Percentiles rank a stretch among this genome's conserved stretches.
Evolutionary conservation across 2,113 vertebrate species (phyloP).

Genomic region (Xiphias gladius): DNA sequence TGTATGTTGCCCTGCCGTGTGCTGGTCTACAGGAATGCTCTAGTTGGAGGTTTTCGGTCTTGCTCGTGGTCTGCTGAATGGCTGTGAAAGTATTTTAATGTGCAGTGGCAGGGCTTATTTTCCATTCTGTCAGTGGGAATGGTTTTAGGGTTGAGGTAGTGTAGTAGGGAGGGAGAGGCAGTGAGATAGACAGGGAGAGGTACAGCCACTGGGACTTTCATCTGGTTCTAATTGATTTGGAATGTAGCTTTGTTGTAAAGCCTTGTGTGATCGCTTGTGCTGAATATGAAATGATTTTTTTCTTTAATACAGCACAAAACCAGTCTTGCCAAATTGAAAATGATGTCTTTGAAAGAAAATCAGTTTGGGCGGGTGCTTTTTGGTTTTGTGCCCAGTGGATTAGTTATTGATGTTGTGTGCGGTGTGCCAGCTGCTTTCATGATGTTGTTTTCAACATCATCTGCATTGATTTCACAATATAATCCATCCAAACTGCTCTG

Average conservation of each 20-base stretch:
- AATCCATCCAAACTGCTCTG: conserved; percentile 29
- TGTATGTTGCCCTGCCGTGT: conserved; percentile 32
- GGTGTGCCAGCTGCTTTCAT: conserved; percentile 60
- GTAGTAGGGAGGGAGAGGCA: conserved; percentile 30
- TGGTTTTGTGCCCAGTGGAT: conserved; percentile 58
- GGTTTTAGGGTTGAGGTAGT: conserved; percentile 50
- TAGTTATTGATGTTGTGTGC: conserved; percentile 58
- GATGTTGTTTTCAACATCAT: conserved; percentile 45
- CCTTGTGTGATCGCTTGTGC: conserved; percentile 43
- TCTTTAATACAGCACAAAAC: conserved; percentile 22
- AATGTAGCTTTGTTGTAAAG: conserved; percentile 56
- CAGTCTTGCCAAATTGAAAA: conserved; percentile 62
- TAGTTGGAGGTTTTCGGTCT: conserved; percentile 52
- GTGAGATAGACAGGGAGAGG: conserved; percentile 9
- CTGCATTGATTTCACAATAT: conserved; percentile 43
- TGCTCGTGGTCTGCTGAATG: conserved; percentile 69
- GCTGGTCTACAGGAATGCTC: conserved; percentile 56
- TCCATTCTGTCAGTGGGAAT: conserved; percentile 78
- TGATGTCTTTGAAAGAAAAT: conserved; percentile 59
- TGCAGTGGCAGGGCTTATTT: conserved; percentile 74
- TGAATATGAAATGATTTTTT: conserved; percentile 46
- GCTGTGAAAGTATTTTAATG: conserved; percentile 78
- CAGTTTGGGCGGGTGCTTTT: conserved; percentile 40
- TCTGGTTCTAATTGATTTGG: conserved; percentile 73
- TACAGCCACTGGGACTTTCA: conserved; percentile 50